Conservation (phyloP, 1,140 invertebrate genomes). For the Philotrypesis tridentata region DNA sequence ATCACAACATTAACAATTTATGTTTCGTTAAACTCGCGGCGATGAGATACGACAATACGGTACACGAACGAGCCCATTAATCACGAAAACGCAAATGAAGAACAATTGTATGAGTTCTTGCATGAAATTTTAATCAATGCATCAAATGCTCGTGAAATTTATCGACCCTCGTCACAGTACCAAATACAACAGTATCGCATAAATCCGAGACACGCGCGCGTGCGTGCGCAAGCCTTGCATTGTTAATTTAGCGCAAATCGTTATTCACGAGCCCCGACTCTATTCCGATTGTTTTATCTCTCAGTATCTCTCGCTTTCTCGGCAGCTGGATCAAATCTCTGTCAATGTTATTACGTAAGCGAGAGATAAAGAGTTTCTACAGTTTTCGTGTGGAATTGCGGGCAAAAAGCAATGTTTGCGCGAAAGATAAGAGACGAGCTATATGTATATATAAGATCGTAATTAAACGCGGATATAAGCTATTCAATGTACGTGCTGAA, state of each 20-base stretch:
- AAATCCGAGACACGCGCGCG: neutral
- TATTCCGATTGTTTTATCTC: too few relatives aligned
- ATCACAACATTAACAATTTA: neutral
- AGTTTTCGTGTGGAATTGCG: neutral
- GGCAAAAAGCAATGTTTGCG: neutral
- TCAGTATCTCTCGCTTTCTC: too few relatives aligned
- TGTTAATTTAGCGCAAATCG: too few relatives aligned
- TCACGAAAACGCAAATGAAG: slow-evolving; percentile 25
- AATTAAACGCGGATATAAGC: slow-evolving; percentile 47
- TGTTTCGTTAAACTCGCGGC: slow-evolving; percentile 7
- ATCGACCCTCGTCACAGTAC: neutral
- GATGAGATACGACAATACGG: slow-evolving; percentile 21
- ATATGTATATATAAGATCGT: slow-evolving; percentile 32
- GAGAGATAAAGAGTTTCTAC: neutral
- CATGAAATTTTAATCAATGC: slow-evolving; percentile 31
- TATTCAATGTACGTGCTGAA: slow-evolving; percentile 39
- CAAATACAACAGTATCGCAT: neutral
- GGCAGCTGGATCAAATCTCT: too few relatives aligned
- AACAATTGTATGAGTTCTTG: slow-evolving; percentile 33
- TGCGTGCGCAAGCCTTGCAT: too few relatives aligned
- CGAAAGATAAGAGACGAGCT: slow-evolving; percentile 14
- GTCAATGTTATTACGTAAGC: too few relatives aligned
- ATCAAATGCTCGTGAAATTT: neutral
- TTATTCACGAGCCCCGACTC: too few relatives aligned
- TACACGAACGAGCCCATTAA: slow-evolving; percentile 19